Evolutionary conservation across 2,888 invertebrate genomes (phyloP), one percentile per base, ranked within the genome.

Genomic region (Zhuqinia jingwanae): DNA sequence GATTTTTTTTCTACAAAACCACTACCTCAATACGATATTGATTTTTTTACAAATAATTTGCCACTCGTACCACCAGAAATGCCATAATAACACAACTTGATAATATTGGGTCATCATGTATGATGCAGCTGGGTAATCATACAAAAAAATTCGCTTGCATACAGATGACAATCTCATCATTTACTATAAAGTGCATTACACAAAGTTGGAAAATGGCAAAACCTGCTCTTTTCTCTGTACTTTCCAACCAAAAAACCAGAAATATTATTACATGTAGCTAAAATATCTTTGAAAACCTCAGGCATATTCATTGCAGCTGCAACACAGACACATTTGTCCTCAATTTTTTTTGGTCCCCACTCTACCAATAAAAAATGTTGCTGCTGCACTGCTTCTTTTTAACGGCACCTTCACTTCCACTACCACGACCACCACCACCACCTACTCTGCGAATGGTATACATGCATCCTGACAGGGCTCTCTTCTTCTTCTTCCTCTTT

Each of bases 381-480:
- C 17, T 80, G 70, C 73, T 13, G n/a, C 36, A 36, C 36, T 36
- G 8, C 36, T 36, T 36, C 36, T 36, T 36, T n/a, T 6, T 36
- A 36, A 36, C 36, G 36, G 3, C 36, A 36, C 36, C 36, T 36
- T 27, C 60, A 58, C 58, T 25, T 25, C 22, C 25, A 25, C 11
- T 17, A 25, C 58, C 25, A 5, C 58, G 5, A 25, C 22, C 25
- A 8, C 75, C n/a, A 75, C 65, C n/a, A n/a, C 22, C 20, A 36
- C 42, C 60, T 27, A 30, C n/a, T 65, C 60, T 17, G 50, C 47
- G 22, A 68, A 65, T 20, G 36, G 22, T 20, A 53, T 50, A 17
- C 47, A 42, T 63, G 25, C 68, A 70, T 60, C 78, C 80, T 87
- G 87, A 84, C 87, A 87, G 63, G 56, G 75, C 50, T 75, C 80